A percentile compares a stretch with the other conserved stretches of the same genome.
These are phyloP conservation scores for Thalassaphorura encarpata DNA, from an alignment of 1,140 invertebrate species.

Conservation along the genomic window DNA sequence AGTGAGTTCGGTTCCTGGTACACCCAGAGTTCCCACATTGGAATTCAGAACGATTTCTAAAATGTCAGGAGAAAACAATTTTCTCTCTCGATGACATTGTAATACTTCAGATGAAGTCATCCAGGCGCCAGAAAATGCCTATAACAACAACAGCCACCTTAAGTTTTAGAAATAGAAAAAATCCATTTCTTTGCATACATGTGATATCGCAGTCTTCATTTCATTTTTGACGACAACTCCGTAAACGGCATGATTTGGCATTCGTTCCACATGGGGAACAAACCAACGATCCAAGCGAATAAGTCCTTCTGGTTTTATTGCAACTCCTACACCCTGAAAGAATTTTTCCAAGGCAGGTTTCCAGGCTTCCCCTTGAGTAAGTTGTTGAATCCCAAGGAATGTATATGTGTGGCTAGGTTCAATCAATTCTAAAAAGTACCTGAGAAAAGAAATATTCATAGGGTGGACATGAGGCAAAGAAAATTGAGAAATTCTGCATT, in stretches of 20 bases:
- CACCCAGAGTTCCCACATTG: constrained; percentile 2
- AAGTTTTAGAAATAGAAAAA: neutral
- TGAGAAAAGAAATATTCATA: neutral
- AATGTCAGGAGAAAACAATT: constrained; percentile 20
- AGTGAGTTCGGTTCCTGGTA: constrained; percentile 13
- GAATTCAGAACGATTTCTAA: constrained; percentile 9
- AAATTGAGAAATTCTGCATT: no score
- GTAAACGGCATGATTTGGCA: constrained; percentile 16
- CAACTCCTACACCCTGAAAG: constrained; percentile 2
- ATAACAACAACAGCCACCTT: neutral
- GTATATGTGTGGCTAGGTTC: neutral
- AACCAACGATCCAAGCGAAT: constrained; percentile 21
- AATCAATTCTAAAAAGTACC: constrained; percentile 8
- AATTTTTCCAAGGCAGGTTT: constrained; percentile 3
- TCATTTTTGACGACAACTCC: neutral
- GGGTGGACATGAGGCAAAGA: neutral
- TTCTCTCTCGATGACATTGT: neutral
- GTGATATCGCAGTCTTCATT: neutral
- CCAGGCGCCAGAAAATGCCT: constrained; percentile 23
- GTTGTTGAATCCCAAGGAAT: constrained; percentile 2
- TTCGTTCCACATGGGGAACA: constrained; percentile 15
- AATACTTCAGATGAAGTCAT: neutral
- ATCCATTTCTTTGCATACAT: constrained; percentile 8
- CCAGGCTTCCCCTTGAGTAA: constrained; percentile 7
- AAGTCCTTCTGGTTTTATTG: constrained; percentile 11